These are phyloP conservation scores for Donacobius atricapilla DNA, from an alignment of 2,113 vertebrate species.

Conservation along the genomic window DNA sequence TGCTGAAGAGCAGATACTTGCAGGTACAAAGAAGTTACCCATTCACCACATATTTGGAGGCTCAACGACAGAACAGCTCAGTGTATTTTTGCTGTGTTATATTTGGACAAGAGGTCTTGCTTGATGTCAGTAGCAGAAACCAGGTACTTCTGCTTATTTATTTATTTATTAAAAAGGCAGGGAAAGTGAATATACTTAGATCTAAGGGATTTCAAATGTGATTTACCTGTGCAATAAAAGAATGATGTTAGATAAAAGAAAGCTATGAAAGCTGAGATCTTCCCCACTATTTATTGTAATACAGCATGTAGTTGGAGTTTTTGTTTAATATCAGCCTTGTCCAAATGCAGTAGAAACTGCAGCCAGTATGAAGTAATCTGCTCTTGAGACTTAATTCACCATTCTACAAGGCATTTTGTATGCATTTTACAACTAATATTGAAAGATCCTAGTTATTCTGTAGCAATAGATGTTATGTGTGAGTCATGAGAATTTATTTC, in stretches of 20 bases:
- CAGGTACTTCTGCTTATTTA: not conserved
- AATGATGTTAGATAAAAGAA: not conserved
- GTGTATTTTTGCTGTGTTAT: not conserved
- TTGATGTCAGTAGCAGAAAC: not conserved
- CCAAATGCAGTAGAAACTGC: not conserved
- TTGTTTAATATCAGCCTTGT: not conserved
- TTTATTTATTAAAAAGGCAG: not conserved
- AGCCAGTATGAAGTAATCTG: not conserved
- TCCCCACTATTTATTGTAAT: not conserved
- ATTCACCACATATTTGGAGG: not conserved
- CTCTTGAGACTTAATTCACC: not conserved
- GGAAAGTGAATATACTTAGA: not conserved
- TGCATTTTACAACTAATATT: not conserved
- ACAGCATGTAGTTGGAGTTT: not conserved
- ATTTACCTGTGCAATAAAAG: not conserved
- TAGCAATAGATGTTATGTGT: not conserved
- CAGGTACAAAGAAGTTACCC: not conserved
- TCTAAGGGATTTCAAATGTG: not conserved
- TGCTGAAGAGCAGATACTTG: not conserved
- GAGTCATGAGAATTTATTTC: not conserved
- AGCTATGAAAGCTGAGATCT: not conserved
- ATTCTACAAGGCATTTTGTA: not conserved
- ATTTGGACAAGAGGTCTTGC: not conserved
- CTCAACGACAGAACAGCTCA: not conserved
- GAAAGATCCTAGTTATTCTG: not conserved